A percentile compares a stretch with the other conserved stretches of the same genome.
phyloP scores from a whole-genome alignment of 1,140 invertebrate genomes.

The Pachyrhynchus sulphureomaculatus region DNA sequence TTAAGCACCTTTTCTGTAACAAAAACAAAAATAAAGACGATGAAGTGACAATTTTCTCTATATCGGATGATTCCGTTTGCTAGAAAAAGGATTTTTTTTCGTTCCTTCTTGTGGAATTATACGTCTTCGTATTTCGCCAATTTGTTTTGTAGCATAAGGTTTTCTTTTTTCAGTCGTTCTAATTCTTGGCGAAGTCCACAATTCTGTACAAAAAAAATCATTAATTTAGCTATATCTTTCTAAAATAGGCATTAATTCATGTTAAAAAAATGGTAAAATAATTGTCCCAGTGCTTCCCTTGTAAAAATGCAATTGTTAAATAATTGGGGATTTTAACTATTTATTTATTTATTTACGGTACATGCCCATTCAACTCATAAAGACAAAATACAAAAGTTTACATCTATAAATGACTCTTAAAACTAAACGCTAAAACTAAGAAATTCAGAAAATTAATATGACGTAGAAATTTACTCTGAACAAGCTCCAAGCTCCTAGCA shows the following conservation, averaged over 20 bases:
- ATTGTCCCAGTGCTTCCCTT: conserved; percentile 1
- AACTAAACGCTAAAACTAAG: too few species aligned
- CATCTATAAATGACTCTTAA: too few species aligned
- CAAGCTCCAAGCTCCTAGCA: too few species aligned
- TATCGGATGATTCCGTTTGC: conserved; percentile 24
- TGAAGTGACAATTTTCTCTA: conserved; percentile 24
- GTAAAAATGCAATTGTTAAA: too few species aligned
- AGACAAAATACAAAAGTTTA: too few species aligned
- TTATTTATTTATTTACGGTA: too few species aligned
- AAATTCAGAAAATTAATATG: too few species aligned
- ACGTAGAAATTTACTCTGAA: too few species aligned
- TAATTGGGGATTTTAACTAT: background rate
- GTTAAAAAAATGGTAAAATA: background rate
- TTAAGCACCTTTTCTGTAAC: conserved; percentile 8
- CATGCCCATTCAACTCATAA: too few species aligned
- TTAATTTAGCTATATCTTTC: background rate
- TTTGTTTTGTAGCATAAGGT: conserved; percentile 81
- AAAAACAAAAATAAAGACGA: conserved; percentile 12
- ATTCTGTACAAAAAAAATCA: conserved; percentile 62
- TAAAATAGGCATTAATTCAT: background rate
- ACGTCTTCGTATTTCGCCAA: conserved; percentile 83
- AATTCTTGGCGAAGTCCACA: conserved; percentile 82
- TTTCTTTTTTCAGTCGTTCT: conserved; percentile 88
- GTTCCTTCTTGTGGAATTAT: conserved; percentile 53
- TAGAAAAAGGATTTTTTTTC: background rate